phyloP scores from a whole-genome alignment of 1,140 invertebrate species.

The Chrysomallon squamiferum region DNA sequence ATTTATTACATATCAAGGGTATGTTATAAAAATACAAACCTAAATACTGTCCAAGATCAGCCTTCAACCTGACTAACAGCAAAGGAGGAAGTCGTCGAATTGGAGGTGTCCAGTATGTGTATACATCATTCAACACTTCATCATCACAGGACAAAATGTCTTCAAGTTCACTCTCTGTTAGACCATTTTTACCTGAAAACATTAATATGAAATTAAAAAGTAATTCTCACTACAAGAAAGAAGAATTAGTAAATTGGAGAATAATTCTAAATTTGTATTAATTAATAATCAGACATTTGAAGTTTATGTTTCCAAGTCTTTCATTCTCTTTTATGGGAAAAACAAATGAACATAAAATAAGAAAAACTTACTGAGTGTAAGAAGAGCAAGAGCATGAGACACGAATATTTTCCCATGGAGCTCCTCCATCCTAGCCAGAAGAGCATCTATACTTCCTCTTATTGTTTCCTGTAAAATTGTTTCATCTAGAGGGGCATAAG shows the following conservation, averaged over 20 bases:
- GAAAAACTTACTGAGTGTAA: constrained; percentile 42
- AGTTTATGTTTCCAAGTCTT: too few relatives aligned
- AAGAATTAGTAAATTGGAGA: too few relatives aligned
- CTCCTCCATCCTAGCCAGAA: constrained; percentile 48
- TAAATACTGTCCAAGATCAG: constrained; percentile 46
- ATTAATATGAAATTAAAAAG: too few relatives aligned
- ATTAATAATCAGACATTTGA: too few relatives aligned
- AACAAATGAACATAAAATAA: too few relatives aligned
- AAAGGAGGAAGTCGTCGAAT: constrained; percentile 55
- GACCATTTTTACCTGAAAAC: constrained; percentile 42
- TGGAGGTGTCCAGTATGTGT: constrained; percentile 62
- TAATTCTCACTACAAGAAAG: too few relatives aligned
- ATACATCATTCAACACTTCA: constrained; percentile 59
- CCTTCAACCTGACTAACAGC: constrained; percentile 46
- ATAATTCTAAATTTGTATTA: too few relatives aligned
- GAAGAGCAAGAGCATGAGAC: constrained; percentile 44
- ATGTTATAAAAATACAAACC: too few relatives aligned
- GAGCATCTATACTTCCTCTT: constrained; percentile 42
- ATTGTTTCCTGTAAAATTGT: constrained; percentile 39
- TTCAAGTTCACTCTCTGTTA: constrained; percentile 59
- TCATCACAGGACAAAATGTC: constrained; percentile 60
- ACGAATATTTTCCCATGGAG: constrained; percentile 53
- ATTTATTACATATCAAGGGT: too few relatives aligned
- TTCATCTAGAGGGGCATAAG: constrained; percentile 27
- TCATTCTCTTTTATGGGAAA: too few relatives aligned